Evolutionary conservation across 2,888 invertebrate genomes (phyloP).

Genomic region (Tineola bisselliella): DNA sequence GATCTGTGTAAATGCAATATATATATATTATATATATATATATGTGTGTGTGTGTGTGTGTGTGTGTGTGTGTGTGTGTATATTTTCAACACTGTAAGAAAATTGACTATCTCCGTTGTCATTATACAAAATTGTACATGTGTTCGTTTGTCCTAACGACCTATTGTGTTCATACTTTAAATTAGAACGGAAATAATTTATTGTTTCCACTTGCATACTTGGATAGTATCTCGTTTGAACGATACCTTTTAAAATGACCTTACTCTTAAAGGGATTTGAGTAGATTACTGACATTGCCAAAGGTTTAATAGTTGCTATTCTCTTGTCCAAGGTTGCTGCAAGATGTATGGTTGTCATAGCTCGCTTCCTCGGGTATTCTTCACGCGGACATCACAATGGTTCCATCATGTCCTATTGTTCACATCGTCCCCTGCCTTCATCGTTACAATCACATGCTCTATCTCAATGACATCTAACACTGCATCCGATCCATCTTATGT

Average conservation of each 20-base stretch:
- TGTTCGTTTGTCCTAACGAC: conserved; percentile 4
- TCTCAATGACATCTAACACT: conserved; percentile 58
- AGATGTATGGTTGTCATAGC: conserved; percentile 33
- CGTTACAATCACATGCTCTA: conserved; percentile 37
- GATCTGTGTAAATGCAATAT: no score
- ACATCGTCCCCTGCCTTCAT: conserved; percentile 21
- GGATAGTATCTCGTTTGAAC: not conserved
- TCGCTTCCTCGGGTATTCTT: conserved; percentile 51
- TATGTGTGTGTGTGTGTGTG: no score
- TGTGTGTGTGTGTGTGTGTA: no score
- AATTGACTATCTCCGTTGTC: not conserved
- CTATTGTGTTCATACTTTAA: conserved; percentile 4
- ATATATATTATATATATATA: no score
- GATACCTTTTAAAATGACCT: not conserved
- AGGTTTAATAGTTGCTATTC: conserved; percentile 27
- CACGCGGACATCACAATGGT: conserved; percentile 55
- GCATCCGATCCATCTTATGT: conserved; percentile 32
- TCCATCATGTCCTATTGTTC: conserved; percentile 42
- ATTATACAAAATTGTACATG: not conserved
- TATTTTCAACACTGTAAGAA: no score
- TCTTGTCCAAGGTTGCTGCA: conserved; percentile 45
- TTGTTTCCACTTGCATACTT: not conserved
- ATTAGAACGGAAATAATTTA: conserved; percentile 8
- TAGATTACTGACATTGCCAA: not conserved
- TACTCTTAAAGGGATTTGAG: not conserved